A percentile compares a stretch with the other conserved stretches of the same genome.
Conservation (phyloP, 1,140 invertebrate species). For the Sweltsa coloradensis region DNA sequence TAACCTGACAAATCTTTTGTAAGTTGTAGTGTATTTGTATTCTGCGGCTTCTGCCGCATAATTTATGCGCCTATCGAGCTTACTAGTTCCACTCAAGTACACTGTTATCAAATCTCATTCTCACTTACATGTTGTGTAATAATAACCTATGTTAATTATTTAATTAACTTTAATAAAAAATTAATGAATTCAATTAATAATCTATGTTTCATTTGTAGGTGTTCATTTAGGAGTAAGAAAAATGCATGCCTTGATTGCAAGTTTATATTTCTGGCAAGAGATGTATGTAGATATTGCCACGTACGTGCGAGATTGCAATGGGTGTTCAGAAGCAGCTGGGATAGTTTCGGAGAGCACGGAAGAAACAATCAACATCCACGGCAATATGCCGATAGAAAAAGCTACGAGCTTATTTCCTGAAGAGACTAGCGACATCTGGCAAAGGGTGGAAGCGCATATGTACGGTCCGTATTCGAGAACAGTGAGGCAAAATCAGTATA, state of each 20-base stretch:
- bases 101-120: too few relatives aligned
- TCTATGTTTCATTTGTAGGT: constrained; percentile 16
- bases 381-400: neutral
- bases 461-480: constrained; percentile 23
- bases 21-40: too few relatives aligned
- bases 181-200: neutral
- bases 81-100: too few relatives aligned
- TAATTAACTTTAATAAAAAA: too few relatives aligned
- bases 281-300: constrained; percentile 25
- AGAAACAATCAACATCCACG: neutral
- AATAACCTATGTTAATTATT: too few relatives aligned
- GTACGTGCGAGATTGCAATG: constrained; percentile 21
- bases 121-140: too few relatives aligned
- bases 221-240: constrained; percentile 27
- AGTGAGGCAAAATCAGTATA: constrained; percentile 18
- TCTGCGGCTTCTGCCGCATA: too few relatives aligned
- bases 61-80: too few relatives aligned
- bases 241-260: constrained; percentile 22
- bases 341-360: constrained; percentile 2
- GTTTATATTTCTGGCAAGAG: constrained; percentile 24
- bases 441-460: constrained; percentile 24
- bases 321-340: constrained; percentile 20
- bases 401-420: constrained; percentile 13
- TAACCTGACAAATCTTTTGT: too few relatives aligned
- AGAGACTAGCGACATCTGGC: constrained; percentile 17